Evolutionary conservation across 2,113 vertebrate species (phyloP).

Genomic region (Gambusia affinis): DNA sequence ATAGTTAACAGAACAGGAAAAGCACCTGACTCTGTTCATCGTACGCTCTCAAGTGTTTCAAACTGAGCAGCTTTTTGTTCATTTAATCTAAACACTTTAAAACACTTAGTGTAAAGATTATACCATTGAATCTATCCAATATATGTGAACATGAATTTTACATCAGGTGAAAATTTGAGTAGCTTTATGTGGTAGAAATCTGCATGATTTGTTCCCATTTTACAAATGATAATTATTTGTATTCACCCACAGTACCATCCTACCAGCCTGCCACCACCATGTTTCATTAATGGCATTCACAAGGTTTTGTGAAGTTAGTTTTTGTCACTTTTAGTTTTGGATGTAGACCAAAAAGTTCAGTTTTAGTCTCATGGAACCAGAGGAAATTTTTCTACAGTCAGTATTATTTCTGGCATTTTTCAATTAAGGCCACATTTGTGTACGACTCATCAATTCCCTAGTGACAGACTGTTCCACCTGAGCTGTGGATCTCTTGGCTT

Average conservation of each 20-base stretch:
- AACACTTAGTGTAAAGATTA: neutral
- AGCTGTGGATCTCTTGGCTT: too few species aligned
- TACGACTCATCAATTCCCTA: neutral
- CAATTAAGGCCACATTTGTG: neutral
- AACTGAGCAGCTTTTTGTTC: neutral
- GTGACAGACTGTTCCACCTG: too few species aligned
- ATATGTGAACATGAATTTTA: neutral
- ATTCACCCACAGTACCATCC: neutral
- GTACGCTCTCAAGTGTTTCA: neutral
- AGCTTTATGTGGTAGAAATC: neutral
- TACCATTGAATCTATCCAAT: neutral
- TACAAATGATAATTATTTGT: neutral
- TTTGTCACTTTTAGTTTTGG: too few species aligned
- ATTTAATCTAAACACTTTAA: neutral
- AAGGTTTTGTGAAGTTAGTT: too few species aligned
- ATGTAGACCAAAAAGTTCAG: neutral
- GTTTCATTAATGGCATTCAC: neutral
- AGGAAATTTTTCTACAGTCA: neutral
- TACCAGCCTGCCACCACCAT: neutral
- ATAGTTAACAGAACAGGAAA: slow-evolving; percentile 28
- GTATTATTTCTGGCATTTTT: neutral
- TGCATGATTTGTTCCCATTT: neutral
- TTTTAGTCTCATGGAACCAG: neutral
- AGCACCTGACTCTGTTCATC: neutral
- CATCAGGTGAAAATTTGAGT: too few species aligned